Conservation (phyloP, 2,113 vertebrate species). For the Capreolus pygargus region DNA sequence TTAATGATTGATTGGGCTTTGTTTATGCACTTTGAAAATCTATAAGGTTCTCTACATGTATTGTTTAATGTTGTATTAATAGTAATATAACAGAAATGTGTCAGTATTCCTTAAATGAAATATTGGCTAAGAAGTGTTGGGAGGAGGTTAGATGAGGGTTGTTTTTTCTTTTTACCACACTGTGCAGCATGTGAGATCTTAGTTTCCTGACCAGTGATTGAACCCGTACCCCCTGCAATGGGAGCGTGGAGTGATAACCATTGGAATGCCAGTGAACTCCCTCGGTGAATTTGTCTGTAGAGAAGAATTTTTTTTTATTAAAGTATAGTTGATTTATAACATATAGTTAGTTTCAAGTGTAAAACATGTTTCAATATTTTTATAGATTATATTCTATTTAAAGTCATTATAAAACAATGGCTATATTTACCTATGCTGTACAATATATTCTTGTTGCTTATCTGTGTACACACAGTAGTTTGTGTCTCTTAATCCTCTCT, state of each 20-base stretch:
- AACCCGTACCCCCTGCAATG: not conserved
- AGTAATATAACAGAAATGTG: not conserved
- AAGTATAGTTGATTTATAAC: not conserved
- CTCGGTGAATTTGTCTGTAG: not conserved
- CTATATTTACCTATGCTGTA: not conserved
- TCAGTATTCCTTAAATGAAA: not conserved
- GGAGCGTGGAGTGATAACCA: not conserved
- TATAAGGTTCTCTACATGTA: not conserved
- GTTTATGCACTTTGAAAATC: not conserved
- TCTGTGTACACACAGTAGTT: not conserved
- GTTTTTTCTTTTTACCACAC: not conserved
- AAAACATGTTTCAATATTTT: not conserved
- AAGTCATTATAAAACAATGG: not conserved
- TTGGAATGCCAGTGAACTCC: not conserved
- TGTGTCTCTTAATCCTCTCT: not conserved
- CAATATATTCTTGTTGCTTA: not conserved
- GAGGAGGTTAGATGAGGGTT: not conserved
- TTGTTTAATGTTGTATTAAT: not conserved
- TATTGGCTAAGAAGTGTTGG: not conserved
- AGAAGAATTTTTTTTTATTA: not conserved
- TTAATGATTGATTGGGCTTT: not conserved
- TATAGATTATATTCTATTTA: not conserved
- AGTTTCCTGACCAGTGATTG: not conserved
- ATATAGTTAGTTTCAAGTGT: not conserved
- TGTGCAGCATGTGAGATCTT: not conserved